Conservation (phyloP, 2,113 vertebrate genomes). For the Lethenteron reissneri region DNA sequence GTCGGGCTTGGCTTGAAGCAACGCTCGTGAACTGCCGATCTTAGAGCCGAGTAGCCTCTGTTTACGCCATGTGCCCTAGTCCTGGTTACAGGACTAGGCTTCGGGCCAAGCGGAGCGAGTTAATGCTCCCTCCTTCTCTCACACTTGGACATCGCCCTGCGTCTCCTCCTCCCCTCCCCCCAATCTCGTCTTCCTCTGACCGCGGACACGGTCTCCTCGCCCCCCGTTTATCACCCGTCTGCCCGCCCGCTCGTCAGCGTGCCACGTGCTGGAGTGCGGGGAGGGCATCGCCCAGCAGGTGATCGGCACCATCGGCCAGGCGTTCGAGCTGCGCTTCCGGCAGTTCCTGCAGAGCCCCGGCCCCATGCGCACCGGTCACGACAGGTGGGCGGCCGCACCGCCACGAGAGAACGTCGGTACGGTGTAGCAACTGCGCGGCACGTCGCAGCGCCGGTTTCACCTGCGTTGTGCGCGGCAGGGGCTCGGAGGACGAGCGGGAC, state of each 20-base stretch:
- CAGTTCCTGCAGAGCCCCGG: constrained; percentile 50
- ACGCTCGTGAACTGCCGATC: too few species aligned
- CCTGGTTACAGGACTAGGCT: too few species aligned
- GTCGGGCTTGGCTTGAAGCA: too few species aligned
- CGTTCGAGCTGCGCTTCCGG: constrained; percentile 65
- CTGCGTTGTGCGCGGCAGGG: neutral
- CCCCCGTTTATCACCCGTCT: too few species aligned
- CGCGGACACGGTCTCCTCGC: too few species aligned
- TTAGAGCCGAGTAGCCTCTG: too few species aligned
- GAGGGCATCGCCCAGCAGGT: constrained; percentile 41
- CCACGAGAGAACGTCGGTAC: neutral
- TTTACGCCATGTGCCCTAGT: too few species aligned
- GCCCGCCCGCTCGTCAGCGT: constrained; percentile 24
- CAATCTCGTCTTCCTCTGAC: too few species aligned
- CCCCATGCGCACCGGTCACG: constrained; percentile 22
- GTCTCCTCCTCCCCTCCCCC: too few species aligned
- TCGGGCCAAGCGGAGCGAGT: too few species aligned
- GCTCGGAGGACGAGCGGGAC: constrained; percentile 16
- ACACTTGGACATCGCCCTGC: too few species aligned
- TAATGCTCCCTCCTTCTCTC: too few species aligned
- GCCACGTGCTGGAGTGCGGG: constrained; percentile 65
- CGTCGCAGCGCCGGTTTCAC: neutral
- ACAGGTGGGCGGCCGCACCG: constrained; percentile 30
- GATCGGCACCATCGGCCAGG: constrained; percentile 61
- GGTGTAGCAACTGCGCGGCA: neutral